These are phyloP conservation scores for Ceyx melanurus DNA, from an alignment of 2,113 vertebrate genomes.

Conservation along the genomic window DNA sequence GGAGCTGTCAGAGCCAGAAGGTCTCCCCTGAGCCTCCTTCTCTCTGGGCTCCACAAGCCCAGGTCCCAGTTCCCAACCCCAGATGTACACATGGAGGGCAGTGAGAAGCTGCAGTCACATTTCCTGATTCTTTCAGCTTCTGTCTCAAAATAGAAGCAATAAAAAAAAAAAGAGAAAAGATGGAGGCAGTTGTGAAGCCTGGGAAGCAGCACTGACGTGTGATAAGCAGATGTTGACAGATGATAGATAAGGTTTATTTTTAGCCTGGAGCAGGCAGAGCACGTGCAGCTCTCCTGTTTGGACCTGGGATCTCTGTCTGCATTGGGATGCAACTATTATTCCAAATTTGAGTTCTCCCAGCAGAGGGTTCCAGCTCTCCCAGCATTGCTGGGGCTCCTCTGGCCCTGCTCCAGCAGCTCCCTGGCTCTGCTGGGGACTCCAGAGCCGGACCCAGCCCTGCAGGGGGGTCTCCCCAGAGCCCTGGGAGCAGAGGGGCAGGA, in stretches of 20 bases:
- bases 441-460: background rate
- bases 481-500: background rate
- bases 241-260: background rate
- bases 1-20: background rate
- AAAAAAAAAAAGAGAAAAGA: background rate
- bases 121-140: background rate
- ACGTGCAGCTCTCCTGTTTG: background rate
- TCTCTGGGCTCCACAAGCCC: background rate
- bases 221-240: background rate
- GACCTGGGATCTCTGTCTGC: background rate
- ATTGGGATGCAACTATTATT: background rate
- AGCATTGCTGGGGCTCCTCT: too few species aligned
- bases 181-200: background rate
- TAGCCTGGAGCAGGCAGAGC: background rate
- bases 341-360: background rate
- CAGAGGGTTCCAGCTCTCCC: too few species aligned
- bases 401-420: too few species aligned
- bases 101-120: background rate
- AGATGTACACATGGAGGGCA: background rate
- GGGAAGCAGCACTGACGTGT: background rate
- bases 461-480: background rate
- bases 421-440: too few species aligned
- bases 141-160: background rate
- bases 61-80: background rate
- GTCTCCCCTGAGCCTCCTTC: background rate